phyloP scores from a whole-genome alignment of 2,888 invertebrate species.

The Ecdyonurus torrentis region DNA sequence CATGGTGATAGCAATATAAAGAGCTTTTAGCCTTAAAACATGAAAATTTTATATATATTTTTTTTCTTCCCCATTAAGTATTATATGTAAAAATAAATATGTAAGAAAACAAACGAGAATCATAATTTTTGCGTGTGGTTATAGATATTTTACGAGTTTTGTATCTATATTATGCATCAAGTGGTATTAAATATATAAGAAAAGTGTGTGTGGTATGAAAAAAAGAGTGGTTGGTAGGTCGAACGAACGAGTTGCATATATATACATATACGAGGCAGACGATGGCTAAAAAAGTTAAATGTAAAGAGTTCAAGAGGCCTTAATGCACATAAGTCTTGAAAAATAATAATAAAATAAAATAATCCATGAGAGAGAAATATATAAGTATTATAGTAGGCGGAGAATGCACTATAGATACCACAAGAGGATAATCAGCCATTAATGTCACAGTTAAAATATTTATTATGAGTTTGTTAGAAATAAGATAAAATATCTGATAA shows the following conservation, averaged over 20 bases:
- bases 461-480: background rate
- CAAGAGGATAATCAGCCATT: background rate
- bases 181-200: background rate
- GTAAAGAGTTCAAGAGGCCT: background rate
- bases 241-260: no score
- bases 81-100: no score
- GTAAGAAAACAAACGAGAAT: no score
- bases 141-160: background rate
- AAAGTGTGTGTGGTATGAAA: no score
- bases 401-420: background rate
- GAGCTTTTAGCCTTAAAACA: no score
- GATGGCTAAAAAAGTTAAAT: background rate
- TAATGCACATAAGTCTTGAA: background rate
- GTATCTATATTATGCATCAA: background rate
- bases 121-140: background rate
- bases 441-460: background rate
- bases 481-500: background rate
- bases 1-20: no score
- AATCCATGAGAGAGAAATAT: no score
- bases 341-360: no score
- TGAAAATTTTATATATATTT: no score
- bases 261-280: background rate
- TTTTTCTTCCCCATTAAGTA: no score
- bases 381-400: no score
- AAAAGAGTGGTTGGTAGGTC: background rate